These are phyloP conservation scores for Forficula auricularia DNA, from an alignment of 1,140 invertebrate species.

Conservation along the genomic window DNA sequence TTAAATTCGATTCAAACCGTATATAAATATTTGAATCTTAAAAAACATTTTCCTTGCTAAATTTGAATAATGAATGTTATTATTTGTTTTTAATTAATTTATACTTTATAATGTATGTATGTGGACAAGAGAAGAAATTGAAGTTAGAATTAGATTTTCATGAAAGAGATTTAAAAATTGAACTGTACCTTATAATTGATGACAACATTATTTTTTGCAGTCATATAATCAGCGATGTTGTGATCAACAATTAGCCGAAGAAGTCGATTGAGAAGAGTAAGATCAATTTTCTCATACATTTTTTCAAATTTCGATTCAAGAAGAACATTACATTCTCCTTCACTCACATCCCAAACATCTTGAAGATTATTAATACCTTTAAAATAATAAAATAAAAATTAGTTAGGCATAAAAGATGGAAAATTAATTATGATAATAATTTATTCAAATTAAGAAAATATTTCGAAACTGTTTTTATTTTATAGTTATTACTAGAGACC, in stretches of 20 bases:
- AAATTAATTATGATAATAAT: constrained; percentile 1
- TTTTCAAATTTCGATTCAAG: constrained; percentile 97
- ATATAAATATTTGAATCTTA: no score
- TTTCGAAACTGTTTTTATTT: no score
- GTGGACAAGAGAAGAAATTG: no score
- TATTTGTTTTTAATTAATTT: no score
- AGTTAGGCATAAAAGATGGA: not conserved
- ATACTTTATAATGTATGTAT: no score
- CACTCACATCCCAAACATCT: constrained; percentile 95
- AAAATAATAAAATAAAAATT: constrained; percentile 12
- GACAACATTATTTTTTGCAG: constrained; percentile 98
- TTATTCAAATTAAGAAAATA: no score
- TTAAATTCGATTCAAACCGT: no score
- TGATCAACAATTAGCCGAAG: constrained; percentile 95
- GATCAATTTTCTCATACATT: constrained; percentile 97
- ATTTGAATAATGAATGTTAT: no score
- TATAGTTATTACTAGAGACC: no score
- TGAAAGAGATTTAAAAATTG: no score
- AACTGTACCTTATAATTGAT: constrained; percentile 92
- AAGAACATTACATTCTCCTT: constrained; percentile 96
- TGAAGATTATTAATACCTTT: constrained; percentile 86
- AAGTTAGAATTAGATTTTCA: no score
- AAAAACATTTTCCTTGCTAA: no score
- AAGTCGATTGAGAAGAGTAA: constrained; percentile 90
- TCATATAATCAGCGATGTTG: constrained; percentile 99